Base-by-base conservation (phyloP, 2,113 vertebrate genomes). In the Melanerpes formicivorus region DNA sequence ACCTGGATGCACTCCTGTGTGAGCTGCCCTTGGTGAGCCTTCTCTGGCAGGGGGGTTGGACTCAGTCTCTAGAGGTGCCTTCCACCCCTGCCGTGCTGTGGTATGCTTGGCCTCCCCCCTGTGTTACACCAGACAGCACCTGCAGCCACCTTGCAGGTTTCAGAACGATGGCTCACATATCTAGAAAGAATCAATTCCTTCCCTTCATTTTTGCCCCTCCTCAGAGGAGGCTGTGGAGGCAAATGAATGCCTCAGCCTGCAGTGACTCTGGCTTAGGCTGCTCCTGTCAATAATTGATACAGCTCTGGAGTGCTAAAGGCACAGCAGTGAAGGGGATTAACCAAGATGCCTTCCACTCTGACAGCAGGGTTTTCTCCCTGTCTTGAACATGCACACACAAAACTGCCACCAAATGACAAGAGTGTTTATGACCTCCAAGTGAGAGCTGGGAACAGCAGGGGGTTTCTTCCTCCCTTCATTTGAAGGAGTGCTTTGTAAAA, bases 241-340 rank as follows among this genome's bases (percentile, higher is more conserved):
- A 93, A 91, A 87, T 73, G 54, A 84, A 70, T 60, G 71, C 60
- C 81, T 58, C 52, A 72, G 80, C 55, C 63, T 42, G 76, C 75
- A 84, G 50, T 40, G 59, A 32, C 72, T 93, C 75, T 62, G 48
- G 87, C 79, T 93, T 76, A 86, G 70, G 48, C 48, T 42, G 27
- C 29, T 69, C 71, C 66, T 78, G 78, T 91, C 90, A 91, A 75
- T 93, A 95, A 94, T 93, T 94, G 92, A 83, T 80, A 93, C 14
- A 72, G 42, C 23, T 73, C 78, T 34, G n/a, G 18, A 46, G 60
- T 30, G 66, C 44, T 64, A 56, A 83, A 88, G 70, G 76, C 74
- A 84, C 14, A 92, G 80, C 62, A 93, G 87, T 84, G 74, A 91
- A 21, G 69, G 26, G 63, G 64, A 96, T 83, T 37, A 94, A 85